phyloP scores from a whole-genome alignment of 2,797 vertebrate genomes.

The Oreochromis grahami region DNA sequence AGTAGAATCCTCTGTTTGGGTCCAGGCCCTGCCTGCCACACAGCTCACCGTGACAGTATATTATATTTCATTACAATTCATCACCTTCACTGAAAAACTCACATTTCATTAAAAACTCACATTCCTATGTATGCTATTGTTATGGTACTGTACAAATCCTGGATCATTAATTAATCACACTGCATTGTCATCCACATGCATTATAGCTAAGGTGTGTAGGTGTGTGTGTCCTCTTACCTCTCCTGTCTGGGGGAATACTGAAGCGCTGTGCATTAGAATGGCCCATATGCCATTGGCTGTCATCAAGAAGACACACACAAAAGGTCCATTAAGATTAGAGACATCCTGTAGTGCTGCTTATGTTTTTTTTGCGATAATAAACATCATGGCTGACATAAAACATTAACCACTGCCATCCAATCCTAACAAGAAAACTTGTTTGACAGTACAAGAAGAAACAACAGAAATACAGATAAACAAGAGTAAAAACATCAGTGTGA shows the following conservation, averaged over 20 bases:
- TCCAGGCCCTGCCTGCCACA: not conserved
- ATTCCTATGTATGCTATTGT: not conserved
- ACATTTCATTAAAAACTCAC: not conserved
- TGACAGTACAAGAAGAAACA: not conserved
- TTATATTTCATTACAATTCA: not conserved
- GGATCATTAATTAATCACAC: not conserved
- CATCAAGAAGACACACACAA: not conserved
- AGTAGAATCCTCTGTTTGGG: fast-evolving
- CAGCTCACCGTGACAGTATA: not conserved
- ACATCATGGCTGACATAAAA: not conserved
- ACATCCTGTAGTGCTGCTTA: not conserved
- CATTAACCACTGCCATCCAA: not conserved
- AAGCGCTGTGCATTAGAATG: not conserved
- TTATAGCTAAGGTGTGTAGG: not conserved
- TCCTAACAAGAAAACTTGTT: not conserved
- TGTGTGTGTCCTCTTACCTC: not conserved
- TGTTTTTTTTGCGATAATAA: not conserved
- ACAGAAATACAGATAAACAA: not conserved
- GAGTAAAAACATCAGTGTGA: not conserved
- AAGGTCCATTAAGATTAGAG: not conserved
- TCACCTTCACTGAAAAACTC: no score
- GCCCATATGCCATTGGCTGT: not conserved
- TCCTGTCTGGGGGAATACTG: not conserved
- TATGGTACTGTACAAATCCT: not conserved
- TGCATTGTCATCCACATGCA: not conserved